Evolutionary conservation across 2,888 invertebrate genomes (phyloP), one percentile per base, ranked within the genome.

Genomic region (Euclidia mi): DNA sequence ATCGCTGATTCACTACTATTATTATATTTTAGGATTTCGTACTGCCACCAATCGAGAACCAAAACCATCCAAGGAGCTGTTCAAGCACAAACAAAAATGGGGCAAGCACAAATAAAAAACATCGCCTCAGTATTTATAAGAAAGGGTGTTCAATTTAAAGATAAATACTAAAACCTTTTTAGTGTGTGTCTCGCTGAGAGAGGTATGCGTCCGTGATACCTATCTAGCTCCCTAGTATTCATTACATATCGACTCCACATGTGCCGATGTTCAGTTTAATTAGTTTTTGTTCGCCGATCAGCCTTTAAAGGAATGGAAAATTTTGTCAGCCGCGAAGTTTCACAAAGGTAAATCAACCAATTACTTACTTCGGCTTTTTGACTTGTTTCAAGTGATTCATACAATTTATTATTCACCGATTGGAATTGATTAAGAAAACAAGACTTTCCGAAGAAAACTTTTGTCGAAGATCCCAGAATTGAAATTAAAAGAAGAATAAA

Each of bases 201-300:
- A 55, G 50, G 62, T 56, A 15, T 64, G 70, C 67, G 76, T 71
- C 71, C 76, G 72, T 74, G 67, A 63, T 78, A 60, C 76, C 53
- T 66, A 63, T 73, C 71, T 65, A n/a, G 63, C 72, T 4, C 78
- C 78, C 81, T 63, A 81, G 82, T 86, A 90, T 91, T 91, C 85
- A 90, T 91, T 91, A 88, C 87, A 84, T 78, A 77, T 81, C 69
- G 68, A 74, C 73, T 79, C 82, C 81, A 87, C 86, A 90, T 85
- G 88, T 85, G 82, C 84, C 89, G 79, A 87, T 89, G 91, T 90
- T 90, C 85, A 82, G 74, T 88, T 90, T 91, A 90, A 92, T 92
- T 91, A 90, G 86, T 90, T 91, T 91, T 89, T 85, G 88, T 89
- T 84, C 76, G 78, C 84, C 76, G 73, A 79, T 76, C 81, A 75